Evolutionary conservation across 64 coral and sea anemone genomes (phyloP), one percentile per base, ranked within the genome.

Genomic region (Montipora capricornis): DNA sequence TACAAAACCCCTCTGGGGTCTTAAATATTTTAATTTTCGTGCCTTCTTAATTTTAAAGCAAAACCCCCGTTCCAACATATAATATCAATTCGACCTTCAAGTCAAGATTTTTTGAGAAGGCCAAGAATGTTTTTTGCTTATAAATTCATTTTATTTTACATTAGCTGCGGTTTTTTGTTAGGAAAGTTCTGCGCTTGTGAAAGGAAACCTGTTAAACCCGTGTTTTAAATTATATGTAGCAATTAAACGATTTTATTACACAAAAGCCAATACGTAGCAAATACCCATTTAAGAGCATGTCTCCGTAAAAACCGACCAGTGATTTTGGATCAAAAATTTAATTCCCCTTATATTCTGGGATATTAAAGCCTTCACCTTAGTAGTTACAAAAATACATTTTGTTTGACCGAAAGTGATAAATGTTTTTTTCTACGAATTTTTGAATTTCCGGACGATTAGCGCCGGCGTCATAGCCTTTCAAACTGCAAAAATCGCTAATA

Each of bases 101-200:
- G 74, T 76, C 74, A 76, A 76, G 74, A 29, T 44, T 76, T 76
- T 76, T 76, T 76, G 74, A 76, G 74, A 76, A 76, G 74, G 74
- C 22, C 74, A 37, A 76, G 22, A 76, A 76, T 76, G 5, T 76
- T 76, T 44, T 26, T 76, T 37, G 20, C 37, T 29, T 29, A 1
- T 29, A 29, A 29, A 29, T 1, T 29, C 29, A 29, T 29, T 29
- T 29, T 29, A 29, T 76, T 55, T 55, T 55, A 55, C 2, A 55
- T 55, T 2, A 55, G 9, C 52, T 55, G 52, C 52, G 52, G 52
- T 55, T 55, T 55, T 55, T 55, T 55, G 52, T 55, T 55, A 55
- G 52, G 52, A 55, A 76, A 7, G 29, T 29, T 29, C 29, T 29
- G 29, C 29, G 29, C 29, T 29, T 29, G 29, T 29, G 29, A 29